phyloP scores from a whole-genome alignment of 2,888 invertebrate species.

The Kryphioiulus occultus region DNA sequence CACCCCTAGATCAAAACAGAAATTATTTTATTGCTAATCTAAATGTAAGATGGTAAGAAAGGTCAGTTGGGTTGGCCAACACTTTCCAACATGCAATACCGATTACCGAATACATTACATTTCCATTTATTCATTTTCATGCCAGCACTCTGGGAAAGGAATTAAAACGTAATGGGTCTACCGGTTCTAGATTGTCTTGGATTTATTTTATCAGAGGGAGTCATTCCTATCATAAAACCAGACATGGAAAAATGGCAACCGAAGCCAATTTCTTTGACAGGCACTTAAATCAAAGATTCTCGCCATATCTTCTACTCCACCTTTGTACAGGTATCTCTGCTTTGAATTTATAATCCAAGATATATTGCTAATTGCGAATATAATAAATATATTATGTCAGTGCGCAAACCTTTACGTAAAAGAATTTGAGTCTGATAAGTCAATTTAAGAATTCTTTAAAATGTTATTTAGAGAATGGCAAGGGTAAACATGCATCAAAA shows the following conservation, averaged over 20 bases:
- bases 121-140: not conserved
- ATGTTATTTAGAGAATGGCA: too few species aligned
- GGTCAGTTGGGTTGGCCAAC: not conserved
- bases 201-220: slow-evolving; percentile 11
- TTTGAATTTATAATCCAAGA: slow-evolving; percentile 1
- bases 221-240: slow-evolving; percentile 10
- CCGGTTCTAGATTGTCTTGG: slow-evolving; percentile 11
- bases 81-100: slow-evolving; percentile 10
- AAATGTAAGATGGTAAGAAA: slow-evolving; percentile 6
- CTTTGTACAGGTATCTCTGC: not conserved
- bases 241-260: not conserved
- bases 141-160: not conserved
- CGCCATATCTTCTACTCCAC: not conserved
- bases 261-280: slow-evolving; percentile 20
- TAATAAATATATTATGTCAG: too few species aligned
- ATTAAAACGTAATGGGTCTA: not conserved
- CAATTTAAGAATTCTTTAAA: too few species aligned
- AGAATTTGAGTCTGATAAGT: too few species aligned
- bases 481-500: too few species aligned
- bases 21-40: slow-evolving; percentile 15
- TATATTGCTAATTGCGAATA: not conserved
- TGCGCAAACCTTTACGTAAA: too few species aligned
- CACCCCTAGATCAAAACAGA: not conserved
- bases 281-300: slow-evolving; percentile 11
- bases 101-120: not conserved